Base-by-base conservation (phyloP, 2,888 invertebrate genomes). In the Phortica magna region DNA sequence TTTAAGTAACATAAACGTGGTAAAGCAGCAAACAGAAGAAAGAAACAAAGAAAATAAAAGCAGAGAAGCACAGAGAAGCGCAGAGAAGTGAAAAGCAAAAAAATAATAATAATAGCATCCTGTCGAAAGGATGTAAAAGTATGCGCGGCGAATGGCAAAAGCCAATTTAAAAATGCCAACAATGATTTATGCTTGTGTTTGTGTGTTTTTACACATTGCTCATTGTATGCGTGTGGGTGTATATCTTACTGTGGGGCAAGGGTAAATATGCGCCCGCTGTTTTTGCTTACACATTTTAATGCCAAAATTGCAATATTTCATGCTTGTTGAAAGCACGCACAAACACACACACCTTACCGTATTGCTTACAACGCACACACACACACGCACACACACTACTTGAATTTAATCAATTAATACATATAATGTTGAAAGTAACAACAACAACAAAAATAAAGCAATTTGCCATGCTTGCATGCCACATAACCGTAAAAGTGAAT, bases 151-250 rank as follows among this genome's bases (percentile, higher is more conserved):
- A 48, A 55, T 55, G 42, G 77, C 81, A 79, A 84, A 85, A 85
- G 85, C 85, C 90, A 90, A 90, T 90, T 90, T 90, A 85, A 90
- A 90, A 90, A 88, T 90, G 89, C 85, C 90, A 89, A 89, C 89
- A 87, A 90, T 90, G 89, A 89, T 89, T 89, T 90, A 89, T 90
- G 48, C 73, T 73, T 71, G 70, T 71, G 68, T 68, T 68, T 68
- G 68, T 71, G 70, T 53, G 14, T n/a, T 71, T 22, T 22, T 53
- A 31, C 53, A 7, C 19, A 9, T 19, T 7, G 39, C 7, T 48
- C 12, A 48, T 4, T 17, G 48, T 48, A 17, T 68, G 43, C 2
- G 22, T 48, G 22, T 70, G 48, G 19, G 48, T 43, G 70, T 71
- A 22, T 70, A 6, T 19, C 19, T 22, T 7, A 19, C 7, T 17